Evolutionary conservation across 2,797 vertebrate species (phyloP), one percentile per base, ranked within the genome.

Genomic region (Fundulus diaphanus): DNA sequence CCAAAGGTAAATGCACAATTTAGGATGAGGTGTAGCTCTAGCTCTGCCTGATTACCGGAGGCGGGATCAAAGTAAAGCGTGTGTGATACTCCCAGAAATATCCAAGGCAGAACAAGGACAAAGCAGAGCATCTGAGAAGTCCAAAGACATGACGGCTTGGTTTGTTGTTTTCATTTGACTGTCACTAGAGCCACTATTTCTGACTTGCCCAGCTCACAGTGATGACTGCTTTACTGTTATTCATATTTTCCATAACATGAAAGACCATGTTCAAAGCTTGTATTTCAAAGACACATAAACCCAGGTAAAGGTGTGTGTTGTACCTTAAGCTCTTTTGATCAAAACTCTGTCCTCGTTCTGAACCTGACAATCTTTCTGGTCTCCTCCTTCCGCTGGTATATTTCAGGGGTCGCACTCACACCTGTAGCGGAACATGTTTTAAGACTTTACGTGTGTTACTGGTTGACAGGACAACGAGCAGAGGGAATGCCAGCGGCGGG

Each of bases 381-480:
- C 54, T 29, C 54, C 29, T 59, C 54, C 27, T 54, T 57, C 18
- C 7, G 57, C 31, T 35, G 57, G 18, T 22, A 22, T 61, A 3
- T 72, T 57, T 79, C 56, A 68, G 54, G 70, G 72, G 73, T 87
- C 78, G 2, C 13, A 49, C 15, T 54, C 13, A 49, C 15, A 46
- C 54, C 42, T 22, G 11, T 68, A 35, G 68, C 61, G 35, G 22
- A 8, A 27, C 16, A 24, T 15, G 35, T 8, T 7, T 51, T 11
- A 16, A n/a, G 24, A 54, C 13, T 54, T 40, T 51, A 24, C 13
- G n/a, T 27, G 33, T 5, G 31, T 37, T 22, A 12, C 5, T 40
- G 20, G 11, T 40, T 37, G n/a, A 11, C 33, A 11, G 59, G 59
- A 40, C 33, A n/a, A 20, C 51, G 7, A 20, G 51, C 18, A 61